Conservation (phyloP, 64 coral and sea anemone species). For the Actinia equina region DNA sequence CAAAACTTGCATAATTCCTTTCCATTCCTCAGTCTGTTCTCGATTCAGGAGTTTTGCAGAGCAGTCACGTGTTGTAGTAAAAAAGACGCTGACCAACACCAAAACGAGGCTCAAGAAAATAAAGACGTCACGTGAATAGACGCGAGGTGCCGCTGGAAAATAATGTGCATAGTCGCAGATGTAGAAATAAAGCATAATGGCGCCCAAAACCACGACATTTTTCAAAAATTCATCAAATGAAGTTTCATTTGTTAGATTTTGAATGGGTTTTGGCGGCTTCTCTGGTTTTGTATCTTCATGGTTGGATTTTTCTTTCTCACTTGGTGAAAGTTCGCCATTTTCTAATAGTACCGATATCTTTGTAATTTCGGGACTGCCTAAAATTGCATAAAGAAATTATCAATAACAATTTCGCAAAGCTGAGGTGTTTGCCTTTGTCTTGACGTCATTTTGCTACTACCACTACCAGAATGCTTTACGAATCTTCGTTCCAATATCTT, state of each 20-base stretch:
- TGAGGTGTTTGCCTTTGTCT: no score
- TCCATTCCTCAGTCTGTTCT: slow-evolving; percentile 92
- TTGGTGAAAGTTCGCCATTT: neutral
- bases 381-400: neutral
- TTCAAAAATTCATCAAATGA: slow-evolving; percentile 52
- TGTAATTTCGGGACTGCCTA: neutral
- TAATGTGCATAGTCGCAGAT: slow-evolving; percentile 77
- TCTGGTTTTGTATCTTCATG: neutral
- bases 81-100: slow-evolving; percentile 41
- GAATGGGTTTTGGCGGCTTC: neutral
- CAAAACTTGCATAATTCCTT: slow-evolving; percentile 88
- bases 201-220: slow-evolving; percentile 50
- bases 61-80: slow-evolving; percentile 36
- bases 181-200: slow-evolving; percentile 68
- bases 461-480: no score
- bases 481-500: no score
- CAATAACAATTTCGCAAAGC: neutral
- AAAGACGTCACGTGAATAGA: slow-evolving; percentile 87
- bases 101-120: slow-evolving; percentile 61
- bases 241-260: slow-evolving; percentile 18
- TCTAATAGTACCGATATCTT: neutral
- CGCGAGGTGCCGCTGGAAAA: slow-evolving; percentile 68
- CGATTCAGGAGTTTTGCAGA: slow-evolving; percentile 63
- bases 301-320: neutral
- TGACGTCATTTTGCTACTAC: no score